Base-by-base conservation (phyloP, 2,113 vertebrate genomes). In the Oryzias melastigma region DNA sequence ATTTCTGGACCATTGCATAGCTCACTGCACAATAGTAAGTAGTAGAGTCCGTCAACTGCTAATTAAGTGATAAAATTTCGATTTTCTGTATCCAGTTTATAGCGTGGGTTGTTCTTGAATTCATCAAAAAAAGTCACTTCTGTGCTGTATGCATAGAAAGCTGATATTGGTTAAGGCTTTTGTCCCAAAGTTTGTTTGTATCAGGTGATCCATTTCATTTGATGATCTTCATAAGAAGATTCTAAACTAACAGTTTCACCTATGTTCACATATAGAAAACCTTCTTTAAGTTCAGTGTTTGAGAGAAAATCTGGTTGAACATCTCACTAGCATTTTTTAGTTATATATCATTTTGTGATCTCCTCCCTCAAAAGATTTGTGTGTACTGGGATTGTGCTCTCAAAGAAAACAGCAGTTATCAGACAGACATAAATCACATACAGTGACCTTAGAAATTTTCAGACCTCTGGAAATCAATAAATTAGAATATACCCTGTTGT, bases 11-110 rank as follows among this genome's bases (percentile, higher is more conserved):
- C 25, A 18, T 20, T 18, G 27, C 5, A 44, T 50, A 25, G 29
- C 27, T 3, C 1, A 45, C 2, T 25, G 43, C 7, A 3, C 54
- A 89, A 63, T 74, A 86, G 46, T 89, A 89, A 5, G 58, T 78
- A 5, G 69, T 84, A 27, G 81, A 73, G 27, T 89, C 87, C 12
- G 68, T 77, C 18, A 47, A 15, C 1, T 6, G 5, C 3, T 66
- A 22, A 43, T 71, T 0, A 85, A 45, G 47, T 81, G 46, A 47
- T 64, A n/a, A n/a, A 19, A 29, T 18, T 43, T 15, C 5, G 20
- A 4, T 51, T 20, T 19, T 13, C 1, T 5, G 5, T 10, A 4
- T 22, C 8, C 10, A 82, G 18, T 43, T 4, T 24, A 20, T 80
- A 80, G 7, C 58, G 64, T 6, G 5, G 15, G 41, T 56, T 13